Evolutionary conservation across 1,140 invertebrate species (phyloP), one percentile per base, ranked within the genome.

Genomic region (Chrysopa pallens): DNA sequence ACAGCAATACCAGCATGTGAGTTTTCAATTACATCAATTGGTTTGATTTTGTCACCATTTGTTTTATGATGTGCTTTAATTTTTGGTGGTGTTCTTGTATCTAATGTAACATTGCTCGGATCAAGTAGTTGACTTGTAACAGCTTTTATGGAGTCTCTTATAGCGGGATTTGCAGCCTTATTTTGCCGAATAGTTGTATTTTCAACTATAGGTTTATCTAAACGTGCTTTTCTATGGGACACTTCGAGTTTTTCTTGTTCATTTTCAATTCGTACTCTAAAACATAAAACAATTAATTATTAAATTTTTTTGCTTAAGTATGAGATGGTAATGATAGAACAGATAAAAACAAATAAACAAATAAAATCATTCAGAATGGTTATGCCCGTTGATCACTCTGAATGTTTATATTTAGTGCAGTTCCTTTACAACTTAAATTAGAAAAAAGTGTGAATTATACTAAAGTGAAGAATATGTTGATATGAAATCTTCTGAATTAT

Each of bases 1-100:
- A 73, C 67, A 4, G 72, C 73, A 46, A 73, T 58, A 31, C 73
- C 73, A 17, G 59, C 60, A 52, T 72, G 68, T 15, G 64, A 66
- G 43, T 64, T 62, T 57, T 72, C 68, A 5, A 57, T 43, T 4
- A 52, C 43, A 40, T 61, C 53, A 6, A 33, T 36, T 56, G 52
- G 13, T 50, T 58, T 52, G 55, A 53, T 47, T 62, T 65, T 43
- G 11, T 39, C 12, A 61, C 52, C 65, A 52, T 60, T 63, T 39
- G 48, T 64, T 38, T 66, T 56, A 4, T 46, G 45, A 53, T 71
- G 67, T 39, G 58, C 62, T 54, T 73, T 72, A 6, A 74, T 53
- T 61, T 69, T 74, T 9, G 72, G 70, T 36, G 73, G 72, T 47
- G 73, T 73, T 61, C 72, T 68, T 1, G 67, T 65, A 51, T 77